Conservation (phyloP, 92 coral and sea anemone genomes). For the Virgularia gustaviana region DNA sequence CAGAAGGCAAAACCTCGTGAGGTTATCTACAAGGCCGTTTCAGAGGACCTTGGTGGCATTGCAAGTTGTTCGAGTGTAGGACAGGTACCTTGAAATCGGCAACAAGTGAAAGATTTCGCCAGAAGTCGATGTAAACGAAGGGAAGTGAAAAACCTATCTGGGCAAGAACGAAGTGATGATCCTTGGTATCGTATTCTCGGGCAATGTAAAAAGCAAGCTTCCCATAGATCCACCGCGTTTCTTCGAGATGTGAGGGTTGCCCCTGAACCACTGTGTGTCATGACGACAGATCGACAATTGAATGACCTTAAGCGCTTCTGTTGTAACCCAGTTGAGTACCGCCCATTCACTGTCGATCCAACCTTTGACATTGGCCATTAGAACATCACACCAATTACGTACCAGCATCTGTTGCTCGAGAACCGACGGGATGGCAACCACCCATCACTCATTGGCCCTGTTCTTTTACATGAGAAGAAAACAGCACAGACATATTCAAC, state of each 20-base stretch:
- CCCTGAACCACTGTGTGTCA: constrained; percentile 39
- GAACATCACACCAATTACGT: constrained; percentile 42
- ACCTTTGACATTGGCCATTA: constrained; percentile 44
- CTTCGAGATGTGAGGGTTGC: constrained; percentile 43
- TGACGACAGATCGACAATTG: constrained; percentile 41
- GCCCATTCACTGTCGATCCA: constrained; percentile 44
- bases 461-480: constrained; percentile 30
- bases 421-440: constrained; percentile 29
- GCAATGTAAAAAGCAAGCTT: constrained; percentile 35
- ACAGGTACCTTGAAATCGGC: constrained; percentile 17
- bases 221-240: constrained; percentile 25
- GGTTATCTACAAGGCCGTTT: background rate
- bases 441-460: constrained; percentile 35
- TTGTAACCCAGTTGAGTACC: constrained; percentile 33
- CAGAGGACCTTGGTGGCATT: constrained; percentile 12
- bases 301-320: constrained; percentile 40
- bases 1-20: constrained; percentile 1
- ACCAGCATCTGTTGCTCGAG: constrained; percentile 36
- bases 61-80: constrained; percentile 4
- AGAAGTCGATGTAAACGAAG: background rate
- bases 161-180: constrained; percentile 10
- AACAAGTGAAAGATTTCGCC: constrained; percentile 9
- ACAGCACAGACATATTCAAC: constrained; percentile 18
- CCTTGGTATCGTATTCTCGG: constrained; percentile 41
- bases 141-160: background rate